Evolutionary conservation across 2,888 invertebrate species (phyloP).

Genomic region (Exephanes ischioxanthus): DNA sequence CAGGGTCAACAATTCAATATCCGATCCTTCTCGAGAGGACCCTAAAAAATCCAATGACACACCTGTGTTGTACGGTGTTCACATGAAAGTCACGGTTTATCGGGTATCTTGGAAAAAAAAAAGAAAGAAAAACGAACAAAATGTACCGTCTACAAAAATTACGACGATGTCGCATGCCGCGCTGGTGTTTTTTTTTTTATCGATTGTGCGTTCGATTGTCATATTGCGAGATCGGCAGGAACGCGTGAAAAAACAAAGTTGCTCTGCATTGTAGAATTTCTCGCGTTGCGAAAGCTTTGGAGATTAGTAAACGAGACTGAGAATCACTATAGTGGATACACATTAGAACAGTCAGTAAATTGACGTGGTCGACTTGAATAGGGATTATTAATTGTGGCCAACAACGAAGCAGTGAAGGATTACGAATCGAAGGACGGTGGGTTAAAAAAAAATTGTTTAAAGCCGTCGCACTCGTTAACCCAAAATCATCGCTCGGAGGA

Average conservation of each 20-base stretch:
- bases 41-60: slow-evolving; percentile 44
- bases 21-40: slow-evolving; percentile 30
- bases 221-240: slow-evolving; percentile 1
- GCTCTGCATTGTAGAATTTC: slow-evolving; percentile 16
- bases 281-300: slow-evolving; percentile 15
- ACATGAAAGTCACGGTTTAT: slow-evolving; percentile 43
- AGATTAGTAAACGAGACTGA: slow-evolving; percentile 2
- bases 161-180: slow-evolving; percentile 22
- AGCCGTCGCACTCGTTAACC: background rate
- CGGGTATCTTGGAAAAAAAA: slow-evolving; percentile 27
- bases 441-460: background rate
- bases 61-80: slow-evolving; percentile 45
- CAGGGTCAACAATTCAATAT: slow-evolving; percentile 62
- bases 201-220: slow-evolving; percentile 25
- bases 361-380: slow-evolving; percentile 34
- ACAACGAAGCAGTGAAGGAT: slow-evolving; percentile 19
- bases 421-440: slow-evolving; percentile 2
- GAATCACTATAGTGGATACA: slow-evolving; percentile 8
- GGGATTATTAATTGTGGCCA: slow-evolving; percentile 16
- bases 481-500: slow-evolving; percentile 33
- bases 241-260: background rate
- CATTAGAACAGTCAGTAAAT: slow-evolving; percentile 23
- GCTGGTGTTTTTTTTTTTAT: slow-evolving; percentile 25
- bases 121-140: slow-evolving; percentile 11
- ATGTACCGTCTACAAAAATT: slow-evolving; percentile 3